Conservation (phyloP, 2,113 vertebrate genomes). For the Pollachius pollachius region DNA sequence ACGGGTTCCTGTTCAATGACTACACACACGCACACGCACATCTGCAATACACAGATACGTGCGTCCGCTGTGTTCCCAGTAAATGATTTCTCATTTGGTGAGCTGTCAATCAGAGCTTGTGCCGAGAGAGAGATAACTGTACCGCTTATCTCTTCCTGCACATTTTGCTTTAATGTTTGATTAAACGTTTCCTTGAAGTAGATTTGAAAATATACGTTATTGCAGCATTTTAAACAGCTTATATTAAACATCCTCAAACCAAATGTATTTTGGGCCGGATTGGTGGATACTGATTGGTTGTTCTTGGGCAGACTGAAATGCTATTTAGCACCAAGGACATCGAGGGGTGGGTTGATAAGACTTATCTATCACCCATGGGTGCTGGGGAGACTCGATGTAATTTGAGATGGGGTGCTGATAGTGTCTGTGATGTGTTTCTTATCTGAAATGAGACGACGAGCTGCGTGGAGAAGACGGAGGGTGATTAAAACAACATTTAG, state of each 20-base stretch:
- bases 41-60: conserved; percentile 50
- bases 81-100: conserved; percentile 71
- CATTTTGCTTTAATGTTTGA: no score
- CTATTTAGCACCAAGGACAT: conserved; percentile 64
- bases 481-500: no score
- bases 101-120: conserved; percentile 62
- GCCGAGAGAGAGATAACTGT: conserved; percentile 45
- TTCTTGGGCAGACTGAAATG: conserved; percentile 51
- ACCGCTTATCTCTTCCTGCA: no score
- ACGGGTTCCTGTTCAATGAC: no score
- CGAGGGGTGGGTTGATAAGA: conserved; percentile 12
- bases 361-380: conserved; percentile 13
- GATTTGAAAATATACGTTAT: no score
- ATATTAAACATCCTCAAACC: not conserved
- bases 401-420: conserved; percentile 54
- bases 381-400: conserved; percentile 41
- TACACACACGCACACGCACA: no score
- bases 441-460: conserved; percentile 59
- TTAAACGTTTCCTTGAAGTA: no score
- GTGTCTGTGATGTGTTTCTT: conserved; percentile 17
- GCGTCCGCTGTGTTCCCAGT: conserved; percentile 47
- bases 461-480: not conserved
- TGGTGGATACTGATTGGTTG: conserved; percentile 38
- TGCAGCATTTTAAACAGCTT: not conserved
- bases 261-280: not conserved